Conservation (phyloP, 1,140 invertebrate species). For the Halesus radiatus region DNA sequence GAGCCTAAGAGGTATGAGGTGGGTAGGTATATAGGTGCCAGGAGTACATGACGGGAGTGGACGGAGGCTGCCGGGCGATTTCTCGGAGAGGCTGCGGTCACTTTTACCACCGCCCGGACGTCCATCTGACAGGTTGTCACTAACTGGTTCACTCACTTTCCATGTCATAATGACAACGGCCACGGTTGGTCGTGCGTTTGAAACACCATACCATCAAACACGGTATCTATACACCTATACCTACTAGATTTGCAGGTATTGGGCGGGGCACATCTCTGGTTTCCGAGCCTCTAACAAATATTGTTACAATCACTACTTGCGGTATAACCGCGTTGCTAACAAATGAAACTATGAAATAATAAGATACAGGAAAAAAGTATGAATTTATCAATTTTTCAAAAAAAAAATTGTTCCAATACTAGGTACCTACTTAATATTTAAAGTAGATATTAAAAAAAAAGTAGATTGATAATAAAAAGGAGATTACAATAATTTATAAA, state of each 20-base stretch:
- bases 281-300: not conserved
- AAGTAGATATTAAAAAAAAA: too few relatives aligned
- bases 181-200: conserved; percentile 34
- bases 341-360: too few relatives aligned
- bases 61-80: not conserved
- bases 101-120: conserved; percentile 48
- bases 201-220: conserved; percentile 33
- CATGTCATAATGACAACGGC: conserved; percentile 55
- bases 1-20: not conserved
- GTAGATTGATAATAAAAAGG: too few relatives aligned
- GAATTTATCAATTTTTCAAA: too few relatives aligned
- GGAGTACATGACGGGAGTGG: too few relatives aligned
- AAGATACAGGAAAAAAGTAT: too few relatives aligned
- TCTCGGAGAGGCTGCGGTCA: conserved; percentile 26
- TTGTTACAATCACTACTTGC: too few relatives aligned
- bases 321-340: too few relatives aligned
- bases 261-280: not conserved
- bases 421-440: too few relatives aligned
- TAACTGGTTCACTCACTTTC: conserved; percentile 58
- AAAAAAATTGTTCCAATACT: too few relatives aligned
- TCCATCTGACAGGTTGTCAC: conserved; percentile 50
- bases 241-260: not conserved
- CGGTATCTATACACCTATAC: not conserved
- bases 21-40: too few relatives aligned
- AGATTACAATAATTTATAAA: too few relatives aligned